Conservation (phyloP, 2,888 invertebrate species). For the Tachystola acroxantha region DNA sequence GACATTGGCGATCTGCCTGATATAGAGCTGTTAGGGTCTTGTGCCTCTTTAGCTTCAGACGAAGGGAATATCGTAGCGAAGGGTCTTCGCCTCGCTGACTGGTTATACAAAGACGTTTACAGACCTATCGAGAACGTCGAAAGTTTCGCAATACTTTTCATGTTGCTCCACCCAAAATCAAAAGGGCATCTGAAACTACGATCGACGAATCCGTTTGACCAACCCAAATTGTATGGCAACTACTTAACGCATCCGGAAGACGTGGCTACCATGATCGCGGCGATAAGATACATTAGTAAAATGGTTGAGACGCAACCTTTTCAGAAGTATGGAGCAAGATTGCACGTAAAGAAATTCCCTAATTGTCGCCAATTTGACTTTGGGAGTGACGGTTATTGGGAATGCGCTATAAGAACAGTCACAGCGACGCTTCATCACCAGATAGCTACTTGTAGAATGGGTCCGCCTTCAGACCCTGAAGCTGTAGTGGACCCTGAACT, state of each 20-base stretch:
- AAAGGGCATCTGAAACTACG: conserved; percentile 81
- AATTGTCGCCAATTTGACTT: conserved; percentile 73
- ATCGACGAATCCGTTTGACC: conserved; percentile 80
- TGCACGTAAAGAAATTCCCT: conserved; percentile 73
- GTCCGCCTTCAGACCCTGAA: conserved; percentile 71
- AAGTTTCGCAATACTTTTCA: conserved; percentile 70
- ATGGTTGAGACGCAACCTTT: conserved; percentile 78
- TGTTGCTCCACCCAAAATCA: conserved; percentile 81
- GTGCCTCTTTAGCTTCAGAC: conserved; percentile 77
- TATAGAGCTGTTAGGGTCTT: conserved; percentile 80
- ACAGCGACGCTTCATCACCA: conserved; percentile 83
- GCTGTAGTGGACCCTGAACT: conserved; percentile 82
- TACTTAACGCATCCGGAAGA: conserved; percentile 83
- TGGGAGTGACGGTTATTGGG: conserved; percentile 82
- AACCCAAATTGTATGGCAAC: conserved; percentile 84
- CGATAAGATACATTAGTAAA: conserved; percentile 73
- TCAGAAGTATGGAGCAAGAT: conserved; percentile 76
- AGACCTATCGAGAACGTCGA: conserved; percentile 58
- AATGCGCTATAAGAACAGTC: conserved; percentile 78
- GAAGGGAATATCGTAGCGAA: conserved; percentile 62
- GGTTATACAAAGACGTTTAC: conserved; percentile 58
- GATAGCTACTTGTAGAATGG: conserved; percentile 84
- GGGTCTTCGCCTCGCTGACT: conserved; percentile 54
- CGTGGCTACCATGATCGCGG: conserved; percentile 76
- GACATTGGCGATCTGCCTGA: conserved; percentile 79